These are phyloP conservation scores for Gobio occitaniae DNA, from an alignment of 2,797 vertebrate species.

Conservation along the genomic window DNA sequence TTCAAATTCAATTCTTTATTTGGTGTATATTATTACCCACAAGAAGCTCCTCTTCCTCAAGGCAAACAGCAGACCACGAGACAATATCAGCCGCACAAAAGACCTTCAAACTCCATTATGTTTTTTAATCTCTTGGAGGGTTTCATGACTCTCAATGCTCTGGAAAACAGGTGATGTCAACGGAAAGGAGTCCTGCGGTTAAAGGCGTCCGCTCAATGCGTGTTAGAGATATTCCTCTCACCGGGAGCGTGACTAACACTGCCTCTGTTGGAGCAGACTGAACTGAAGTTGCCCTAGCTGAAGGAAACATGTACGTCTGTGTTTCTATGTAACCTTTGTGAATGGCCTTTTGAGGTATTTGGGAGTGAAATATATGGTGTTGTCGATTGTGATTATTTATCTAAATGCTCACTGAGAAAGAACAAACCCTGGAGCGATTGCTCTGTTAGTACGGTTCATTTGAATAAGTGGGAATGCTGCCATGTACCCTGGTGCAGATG, in stretches of 20 bases:
- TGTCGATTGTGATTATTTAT: background rate
- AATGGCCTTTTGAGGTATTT: background rate
- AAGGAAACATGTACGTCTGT: background rate
- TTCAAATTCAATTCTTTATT: slow-evolving; percentile 86
- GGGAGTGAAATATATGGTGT: background rate
- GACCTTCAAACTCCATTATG: slow-evolving; percentile 79
- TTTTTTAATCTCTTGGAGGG: slow-evolving; percentile 67
- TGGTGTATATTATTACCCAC: slow-evolving; percentile 85
- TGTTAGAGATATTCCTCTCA: slow-evolving; percentile 44
- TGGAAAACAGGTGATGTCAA: slow-evolving; percentile 65
- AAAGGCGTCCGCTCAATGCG: slow-evolving; percentile 63
- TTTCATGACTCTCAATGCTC: slow-evolving; percentile 66
- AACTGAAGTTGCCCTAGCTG: background rate
- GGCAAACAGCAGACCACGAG: slow-evolving; percentile 83
- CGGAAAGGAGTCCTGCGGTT: slow-evolving; percentile 64
- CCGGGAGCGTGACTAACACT: slow-evolving; percentile 26
- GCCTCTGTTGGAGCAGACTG: slow-evolving; percentile 4
- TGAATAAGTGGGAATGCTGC: too few relatives aligned
- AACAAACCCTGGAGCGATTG: too few relatives aligned
- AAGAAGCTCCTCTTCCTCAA: slow-evolving; percentile 79
- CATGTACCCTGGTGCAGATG: too few relatives aligned
- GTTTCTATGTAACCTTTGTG: background rate
- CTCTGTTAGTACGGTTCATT: too few relatives aligned
- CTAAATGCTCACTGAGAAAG: background rate
- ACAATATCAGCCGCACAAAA: slow-evolving; percentile 82